These are phyloP conservation scores for Octonoba sinensis DNA, from an alignment of 2,888 invertebrate genomes.

Conservation along the genomic window DNA sequence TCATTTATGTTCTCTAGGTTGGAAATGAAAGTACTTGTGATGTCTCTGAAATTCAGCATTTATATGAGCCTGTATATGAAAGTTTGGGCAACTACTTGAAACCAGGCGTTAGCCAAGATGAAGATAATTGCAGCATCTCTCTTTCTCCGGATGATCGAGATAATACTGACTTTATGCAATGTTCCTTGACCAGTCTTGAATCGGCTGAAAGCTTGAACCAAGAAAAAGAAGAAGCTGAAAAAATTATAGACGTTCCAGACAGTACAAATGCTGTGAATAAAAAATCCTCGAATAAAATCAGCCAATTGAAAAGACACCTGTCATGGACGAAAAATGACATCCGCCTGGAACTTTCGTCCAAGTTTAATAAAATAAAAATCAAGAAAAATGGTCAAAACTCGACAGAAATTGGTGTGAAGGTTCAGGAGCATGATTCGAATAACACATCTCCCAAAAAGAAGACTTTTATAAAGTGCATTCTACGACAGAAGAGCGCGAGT, in stretches of 20 bases:
- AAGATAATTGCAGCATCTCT: slow-evolving; percentile 48
- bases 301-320: slow-evolving; percentile 72
- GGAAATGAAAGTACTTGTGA: slow-evolving; percentile 52
- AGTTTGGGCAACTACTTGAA: slow-evolving; percentile 53
- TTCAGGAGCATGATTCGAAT: slow-evolving; percentile 30
- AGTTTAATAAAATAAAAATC: slow-evolving; percentile 70
- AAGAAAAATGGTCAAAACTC: slow-evolving; percentile 69
- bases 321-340: slow-evolving; percentile 75
- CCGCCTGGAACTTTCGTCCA: slow-evolving; percentile 74
- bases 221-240: slow-evolving; percentile 23
- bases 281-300: slow-evolving; percentile 43
- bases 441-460: slow-evolving; percentile 59
- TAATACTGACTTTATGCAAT: slow-evolving; percentile 31
- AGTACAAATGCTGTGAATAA: slow-evolving; percentile 13
- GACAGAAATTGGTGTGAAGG: slow-evolving; percentile 46
- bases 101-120: slow-evolving; percentile 19
- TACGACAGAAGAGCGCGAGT: slow-evolving; percentile 53
- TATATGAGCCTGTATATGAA: slow-evolving; percentile 62
- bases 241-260: background rate
- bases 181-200: slow-evolving; percentile 48
- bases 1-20: slow-evolving; percentile 15
- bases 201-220: slow-evolving; percentile 40
- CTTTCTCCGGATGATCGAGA: slow-evolving; percentile 48
- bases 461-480: slow-evolving; percentile 59
- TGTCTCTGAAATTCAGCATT: slow-evolving; percentile 42